Conservation (phyloP, 1,140 invertebrate species). For the Drusus annulatus region DNA sequence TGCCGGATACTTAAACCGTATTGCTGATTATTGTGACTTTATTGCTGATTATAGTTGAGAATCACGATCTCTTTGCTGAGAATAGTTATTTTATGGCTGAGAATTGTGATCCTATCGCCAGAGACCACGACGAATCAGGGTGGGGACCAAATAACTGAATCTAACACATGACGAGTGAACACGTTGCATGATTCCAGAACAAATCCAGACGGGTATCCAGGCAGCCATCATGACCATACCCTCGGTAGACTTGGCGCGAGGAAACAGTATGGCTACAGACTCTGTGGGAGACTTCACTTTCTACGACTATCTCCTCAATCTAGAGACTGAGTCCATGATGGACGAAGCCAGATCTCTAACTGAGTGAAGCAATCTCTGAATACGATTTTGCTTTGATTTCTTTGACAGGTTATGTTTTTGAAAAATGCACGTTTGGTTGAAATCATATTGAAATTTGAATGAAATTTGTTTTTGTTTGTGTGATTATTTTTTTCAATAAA, state of each 20-base stretch:
- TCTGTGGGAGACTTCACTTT: not conserved
- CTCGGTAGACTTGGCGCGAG: not conserved
- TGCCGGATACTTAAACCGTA: no score
- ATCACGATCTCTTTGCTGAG: no score
- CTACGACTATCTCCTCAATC: not conserved
- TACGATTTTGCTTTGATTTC: no score
- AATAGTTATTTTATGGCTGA: no score
- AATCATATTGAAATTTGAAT: no score
- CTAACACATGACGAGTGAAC: not conserved
- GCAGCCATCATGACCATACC: constrained; percentile 5
- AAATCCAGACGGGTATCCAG: constrained; percentile 15
- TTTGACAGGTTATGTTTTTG: no score
- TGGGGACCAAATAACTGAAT: no score
- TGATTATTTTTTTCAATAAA: no score
- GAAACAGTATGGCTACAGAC: not conserved
- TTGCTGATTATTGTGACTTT: no score
- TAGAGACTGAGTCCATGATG: not conserved
- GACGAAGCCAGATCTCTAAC: not conserved
- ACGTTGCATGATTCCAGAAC: not conserved
- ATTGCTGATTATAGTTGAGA: no score
- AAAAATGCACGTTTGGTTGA: no score
- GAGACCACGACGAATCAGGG: not conserved
- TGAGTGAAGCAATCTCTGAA: not conserved
- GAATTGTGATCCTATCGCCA: not conserved
- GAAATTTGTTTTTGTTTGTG: no score